phyloP scores from a whole-genome alignment of 2,797 vertebrate species.

The Clamator glandarius region DNA sequence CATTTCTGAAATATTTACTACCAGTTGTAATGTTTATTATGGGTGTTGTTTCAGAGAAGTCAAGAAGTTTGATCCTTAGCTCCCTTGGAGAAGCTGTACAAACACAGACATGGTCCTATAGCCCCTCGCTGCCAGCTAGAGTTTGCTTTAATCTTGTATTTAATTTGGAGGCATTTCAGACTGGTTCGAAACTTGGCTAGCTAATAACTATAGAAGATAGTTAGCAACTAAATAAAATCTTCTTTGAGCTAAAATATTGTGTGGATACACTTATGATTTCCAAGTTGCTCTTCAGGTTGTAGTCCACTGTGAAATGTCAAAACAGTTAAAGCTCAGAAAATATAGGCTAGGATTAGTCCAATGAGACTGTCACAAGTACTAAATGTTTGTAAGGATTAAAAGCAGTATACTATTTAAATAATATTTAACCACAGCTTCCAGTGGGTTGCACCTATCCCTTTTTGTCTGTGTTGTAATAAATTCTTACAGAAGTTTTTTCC shows the following conservation, averaged over 20 bases:
- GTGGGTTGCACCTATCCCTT: not conserved
- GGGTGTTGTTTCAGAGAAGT: constrained; percentile 41
- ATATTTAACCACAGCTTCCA: not conserved
- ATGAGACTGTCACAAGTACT: not conserved
- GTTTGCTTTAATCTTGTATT: constrained; percentile 15
- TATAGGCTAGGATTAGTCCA: not conserved
- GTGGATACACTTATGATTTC: not conserved
- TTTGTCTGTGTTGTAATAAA: not conserved
- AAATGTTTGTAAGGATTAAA: not conserved
- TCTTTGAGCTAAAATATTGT: not conserved
- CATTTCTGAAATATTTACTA: constrained; percentile 57
- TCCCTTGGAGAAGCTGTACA: constrained; percentile 22
- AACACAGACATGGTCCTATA: not conserved
- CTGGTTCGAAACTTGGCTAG: not conserved
- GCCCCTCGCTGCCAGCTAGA: not conserved
- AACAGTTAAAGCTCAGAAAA: not conserved
- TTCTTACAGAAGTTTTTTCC: not conserved
- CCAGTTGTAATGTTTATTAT: constrained; percentile 49
- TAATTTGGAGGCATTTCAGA: not conserved
- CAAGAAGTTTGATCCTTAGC: constrained; percentile 55
- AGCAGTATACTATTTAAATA: not conserved
- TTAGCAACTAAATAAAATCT: not conserved
- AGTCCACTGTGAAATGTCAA: not conserved
- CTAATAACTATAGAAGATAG: not conserved
- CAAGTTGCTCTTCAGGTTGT: not conserved